phyloP scores from a whole-genome alignment of 1,140 invertebrate genomes.

The Pseudomyrmex cubaensis region DNA sequence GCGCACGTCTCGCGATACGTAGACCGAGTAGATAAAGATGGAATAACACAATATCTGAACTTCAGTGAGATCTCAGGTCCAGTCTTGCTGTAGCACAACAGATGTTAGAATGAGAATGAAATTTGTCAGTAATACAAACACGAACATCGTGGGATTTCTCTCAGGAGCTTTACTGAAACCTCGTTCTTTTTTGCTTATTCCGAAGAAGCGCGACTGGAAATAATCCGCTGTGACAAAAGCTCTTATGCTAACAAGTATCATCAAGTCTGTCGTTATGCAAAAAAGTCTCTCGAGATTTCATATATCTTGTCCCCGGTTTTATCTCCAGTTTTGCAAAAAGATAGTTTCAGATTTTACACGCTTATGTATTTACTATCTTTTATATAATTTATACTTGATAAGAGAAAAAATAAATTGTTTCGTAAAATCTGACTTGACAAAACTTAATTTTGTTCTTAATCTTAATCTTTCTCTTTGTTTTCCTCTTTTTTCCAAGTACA shows the following conservation, averaged over 20 bases:
- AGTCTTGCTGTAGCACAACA: background rate
- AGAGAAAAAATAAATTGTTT: background rate
- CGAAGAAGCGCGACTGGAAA: conserved; percentile 22
- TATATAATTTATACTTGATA: conserved; percentile 11
- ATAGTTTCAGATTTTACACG: background rate
- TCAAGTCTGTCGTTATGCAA: conserved; percentile 40
- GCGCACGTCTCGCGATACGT: conserved; percentile 20
- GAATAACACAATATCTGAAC: conserved; percentile 35
- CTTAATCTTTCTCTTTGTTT: background rate
- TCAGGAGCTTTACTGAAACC: conserved; percentile 5
- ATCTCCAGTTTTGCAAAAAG: background rate
- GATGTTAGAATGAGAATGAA: conserved; percentile 29
- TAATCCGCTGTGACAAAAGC: conserved; percentile 55
- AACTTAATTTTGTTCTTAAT: conserved; percentile 1
- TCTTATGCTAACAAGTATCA: conserved; percentile 58
- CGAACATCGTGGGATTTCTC: background rate
- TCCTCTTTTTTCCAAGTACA: background rate
- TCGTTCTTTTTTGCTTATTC: conserved; percentile 36
- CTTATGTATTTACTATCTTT: background rate
- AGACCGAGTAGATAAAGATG: conserved; percentile 23
- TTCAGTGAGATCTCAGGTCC: conserved; percentile 16
- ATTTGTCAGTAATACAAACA: conserved; percentile 50
- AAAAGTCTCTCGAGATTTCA: conserved; percentile 23
- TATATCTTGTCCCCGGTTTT: background rate
- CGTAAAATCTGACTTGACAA: background rate